Base-by-base conservation (phyloP, 1,140 invertebrate genomes). In the Lucilia cuprina region DNA sequence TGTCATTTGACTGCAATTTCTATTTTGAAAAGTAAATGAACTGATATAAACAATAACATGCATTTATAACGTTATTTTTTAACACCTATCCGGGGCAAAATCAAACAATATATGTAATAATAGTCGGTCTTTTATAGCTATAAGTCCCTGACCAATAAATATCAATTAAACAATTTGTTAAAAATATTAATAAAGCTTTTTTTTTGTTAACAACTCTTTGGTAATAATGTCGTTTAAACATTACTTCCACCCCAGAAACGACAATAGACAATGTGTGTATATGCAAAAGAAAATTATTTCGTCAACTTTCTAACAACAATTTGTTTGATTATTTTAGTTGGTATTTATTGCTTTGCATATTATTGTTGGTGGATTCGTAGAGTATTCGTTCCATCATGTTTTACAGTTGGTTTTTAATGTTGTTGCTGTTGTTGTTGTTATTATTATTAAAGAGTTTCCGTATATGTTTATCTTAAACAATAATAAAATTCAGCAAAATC, bases 391-490 rank as follows among this genome's bases (percentile, higher is more conserved):
- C 74, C n/a, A 77, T 77, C 8, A 41, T 77, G 34, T 41, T 55
- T 77, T 77, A 77, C 74, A 77, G 74, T 77, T 77, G 25, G 74
- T 41, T 77, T 77, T 77, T 77, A 30, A 30, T 74, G 70, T 17
- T 55, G 13, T 55, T 55, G 50, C n/a, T 30, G 25, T 30, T 30
- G 25, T 30, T 30, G 25, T 3, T 30, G 25, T 30, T 30, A 3
- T 30, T 30, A 3, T 30, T 30, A 30, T 41, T 41, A 41, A 10
- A 41, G 74, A 41, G 74, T 77, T 77, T 77, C 74, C 74, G 74
- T 77, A 77, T 77, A 41, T 35, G 35, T 41, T 35, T 55, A 55
- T 17, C 12, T 55, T 55, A 55, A 2, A 10, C 17, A 55, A 55
- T 55, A 41, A 3, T 41, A 77, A 77, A 41, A 41, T 17, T 17